A percentile compares a stretch with the other conserved stretches of the same genome.
phyloP scores from a whole-genome alignment of 2,113 vertebrate genomes.

The Sakesphorus luctuosus region DNA sequence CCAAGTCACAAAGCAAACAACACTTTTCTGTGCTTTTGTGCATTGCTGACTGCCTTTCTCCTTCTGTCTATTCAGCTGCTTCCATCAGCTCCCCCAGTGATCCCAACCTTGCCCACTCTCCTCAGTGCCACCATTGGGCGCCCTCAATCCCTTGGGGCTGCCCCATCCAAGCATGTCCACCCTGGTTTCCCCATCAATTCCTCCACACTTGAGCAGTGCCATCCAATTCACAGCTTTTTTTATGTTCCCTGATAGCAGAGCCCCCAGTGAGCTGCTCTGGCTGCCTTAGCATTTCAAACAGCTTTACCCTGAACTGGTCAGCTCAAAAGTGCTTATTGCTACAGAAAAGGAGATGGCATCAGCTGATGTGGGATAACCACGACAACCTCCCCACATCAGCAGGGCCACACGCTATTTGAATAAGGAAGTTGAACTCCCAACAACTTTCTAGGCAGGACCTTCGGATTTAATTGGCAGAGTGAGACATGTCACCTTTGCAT shows the following conservation, averaged over 20 bases:
- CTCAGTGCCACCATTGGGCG: slow-evolving; percentile 66
- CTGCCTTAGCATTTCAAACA: slow-evolving; percentile 64
- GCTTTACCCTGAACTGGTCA: slow-evolving; percentile 62
- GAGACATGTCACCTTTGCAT: background rate
- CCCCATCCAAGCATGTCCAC: slow-evolving; percentile 50
- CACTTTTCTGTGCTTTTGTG: slow-evolving; percentile 64
- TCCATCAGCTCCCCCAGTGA: slow-evolving; percentile 59
- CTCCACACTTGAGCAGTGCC: slow-evolving; percentile 14
- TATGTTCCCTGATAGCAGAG: background rate
- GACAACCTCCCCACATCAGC: slow-evolving; percentile 63
- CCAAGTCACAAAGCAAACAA: slow-evolving; percentile 65
- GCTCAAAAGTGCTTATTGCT: slow-evolving; percentile 57
- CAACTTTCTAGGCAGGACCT: slow-evolving; percentile 16
- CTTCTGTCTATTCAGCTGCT: slow-evolving; percentile 52
- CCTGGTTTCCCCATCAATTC: slow-evolving; percentile 55
- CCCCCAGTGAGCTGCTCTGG: background rate
- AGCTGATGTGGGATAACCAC: slow-evolving; percentile 71
- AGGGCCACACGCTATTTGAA: slow-evolving; percentile 54
- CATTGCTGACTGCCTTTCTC: slow-evolving; percentile 38
- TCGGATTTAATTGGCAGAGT: background rate
- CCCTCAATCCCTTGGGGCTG: slow-evolving; percentile 57
- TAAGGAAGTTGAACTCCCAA: slow-evolving; percentile 35
- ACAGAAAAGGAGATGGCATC: slow-evolving; percentile 72
- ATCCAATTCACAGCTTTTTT: slow-evolving; percentile 56
- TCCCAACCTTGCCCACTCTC: slow-evolving; percentile 20